Base-by-base conservation (phyloP, 2,888 invertebrate species). In the Zootermopsis nevadensis region DNA sequence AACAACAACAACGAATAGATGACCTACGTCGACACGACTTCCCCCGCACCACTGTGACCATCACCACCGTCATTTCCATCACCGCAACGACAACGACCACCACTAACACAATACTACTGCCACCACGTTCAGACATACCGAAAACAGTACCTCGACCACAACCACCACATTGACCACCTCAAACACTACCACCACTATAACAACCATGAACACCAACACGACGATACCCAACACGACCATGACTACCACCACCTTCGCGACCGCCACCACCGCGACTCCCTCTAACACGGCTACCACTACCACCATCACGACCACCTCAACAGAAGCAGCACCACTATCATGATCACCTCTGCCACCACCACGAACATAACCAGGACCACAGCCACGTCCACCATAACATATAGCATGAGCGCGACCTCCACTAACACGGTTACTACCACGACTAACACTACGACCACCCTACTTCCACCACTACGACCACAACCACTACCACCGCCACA, bases 301-400 rank as follows among this genome's bases (percentile, higher is more conserved):
- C 27, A 35, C 77, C 77, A 35, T 35, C 38, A 31, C 33, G 22
- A 27, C 77, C 35, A 31, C 30, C 77, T 19, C 35, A 77, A 30
- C 77, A 38, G 19, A 1, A 77, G 24, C 33, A 15, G 22, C 77
- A 31, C 3, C 77, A 4, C 8, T 38, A 24, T 27, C 77, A 69
- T 30, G 19, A 69, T 27, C 30, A 69, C n/a, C 33, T 33, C 33
- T 33, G 33, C 80, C 31, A 66, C 66, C 67, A 60, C 38, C 35
- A 24, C 80, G 31, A 80, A 33, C 24, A 66, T n/a, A n/a, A n/a
- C 35, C 80, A 66, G 30, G 6, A 33, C 82, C 8, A 74, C 82
- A 22, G n/a, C 15, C 53, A 53, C 48, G 15, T 19, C 24, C 55
- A 42, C 31, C 74, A 27, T 7, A 27, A 48, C 6, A 19, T 38